Evolutionary conservation across 2,797 vertebrate genomes (phyloP).

Genomic region (Myotis planiceps): DNA sequence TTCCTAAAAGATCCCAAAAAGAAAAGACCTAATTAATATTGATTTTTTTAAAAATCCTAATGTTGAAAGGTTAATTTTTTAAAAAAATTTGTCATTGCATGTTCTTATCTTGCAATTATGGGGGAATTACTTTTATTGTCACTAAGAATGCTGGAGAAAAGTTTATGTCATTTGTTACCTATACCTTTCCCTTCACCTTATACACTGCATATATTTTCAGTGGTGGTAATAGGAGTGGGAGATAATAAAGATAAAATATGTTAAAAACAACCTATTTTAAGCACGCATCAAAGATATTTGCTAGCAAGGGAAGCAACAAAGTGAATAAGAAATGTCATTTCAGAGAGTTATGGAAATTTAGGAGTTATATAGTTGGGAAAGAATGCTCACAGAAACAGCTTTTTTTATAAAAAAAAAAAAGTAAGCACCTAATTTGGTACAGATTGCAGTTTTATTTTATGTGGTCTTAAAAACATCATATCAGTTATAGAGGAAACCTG

Average conservation of each 20-base stretch:
- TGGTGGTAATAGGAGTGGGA: neutral
- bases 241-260: neutral
- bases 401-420: neutral
- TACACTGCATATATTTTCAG: neutral
- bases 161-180: slow-evolving; percentile 8
- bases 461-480: slow-evolving; percentile 62
- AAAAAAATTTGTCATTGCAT: neutral
- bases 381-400: slow-evolving; percentile 47
- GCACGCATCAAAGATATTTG: neutral
- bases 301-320: slow-evolving; percentile 30
- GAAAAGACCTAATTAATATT: neutral
- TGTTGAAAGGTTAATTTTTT: slow-evolving; percentile 16
- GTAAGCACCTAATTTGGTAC: slow-evolving; percentile 38
- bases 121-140: neutral
- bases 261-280: neutral
- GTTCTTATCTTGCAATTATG: neutral
- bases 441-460: slow-evolving; percentile 16
- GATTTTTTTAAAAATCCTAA: neutral
- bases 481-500: slow-evolving; percentile 54
- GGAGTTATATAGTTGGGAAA: neutral
- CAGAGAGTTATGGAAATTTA: slow-evolving; percentile 12
- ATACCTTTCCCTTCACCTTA: neutral
- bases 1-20: neutral
- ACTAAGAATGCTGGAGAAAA: neutral
- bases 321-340: slow-evolving; percentile 6